These are phyloP conservation scores for Leucophora obtusa DNA, from an alignment of 2,888 invertebrate species.

Conservation along the genomic window DNA sequence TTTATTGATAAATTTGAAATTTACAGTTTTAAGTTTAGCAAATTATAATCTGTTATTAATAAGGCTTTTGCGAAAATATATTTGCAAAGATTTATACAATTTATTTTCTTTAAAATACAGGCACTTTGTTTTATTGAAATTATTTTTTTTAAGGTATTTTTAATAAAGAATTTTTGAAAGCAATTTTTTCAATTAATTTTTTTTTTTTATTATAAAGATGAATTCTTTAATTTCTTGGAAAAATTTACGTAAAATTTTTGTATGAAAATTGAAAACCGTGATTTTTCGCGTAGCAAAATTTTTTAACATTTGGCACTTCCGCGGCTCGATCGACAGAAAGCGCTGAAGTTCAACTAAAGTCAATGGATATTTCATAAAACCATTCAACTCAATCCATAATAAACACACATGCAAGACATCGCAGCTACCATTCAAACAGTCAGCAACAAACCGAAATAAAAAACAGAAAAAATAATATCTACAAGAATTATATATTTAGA, in stretches of 20 bases:
- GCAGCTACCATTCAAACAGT: conserved; percentile 36
- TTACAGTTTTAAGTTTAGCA: background rate
- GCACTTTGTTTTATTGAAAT: conserved; percentile 49
- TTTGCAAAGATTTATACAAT: conserved; percentile 15
- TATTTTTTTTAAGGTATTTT: background rate
- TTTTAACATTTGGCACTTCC: conserved; percentile 57
- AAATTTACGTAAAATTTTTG: conserved; percentile 55
- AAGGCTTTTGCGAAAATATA: conserved; percentile 9
- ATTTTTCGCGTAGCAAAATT: conserved; percentile 48
- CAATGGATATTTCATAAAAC: conserved; percentile 67
- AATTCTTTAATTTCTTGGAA: conserved; percentile 13
- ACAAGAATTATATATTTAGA: conserved; percentile 2
- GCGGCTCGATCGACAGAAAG: conserved; percentile 74
- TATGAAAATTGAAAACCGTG: conserved; percentile 37
- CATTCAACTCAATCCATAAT: conserved; percentile 66
- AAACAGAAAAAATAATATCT: background rate
- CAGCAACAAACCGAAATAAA: conserved; percentile 25
- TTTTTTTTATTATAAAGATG: background rate
- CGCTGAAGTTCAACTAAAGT: conserved; percentile 74
- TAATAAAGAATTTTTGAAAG: background rate
- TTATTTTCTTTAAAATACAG: conserved; percentile 26
- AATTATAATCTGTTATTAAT: background rate
- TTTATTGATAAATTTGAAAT: background rate
- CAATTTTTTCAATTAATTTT: background rate
- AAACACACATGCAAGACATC: conserved; percentile 42